Evolutionary conservation across 1,140 invertebrate genomes (phyloP), one percentile per base, ranked within the genome.

Genomic region (Hylaeus volcanicus): DNA sequence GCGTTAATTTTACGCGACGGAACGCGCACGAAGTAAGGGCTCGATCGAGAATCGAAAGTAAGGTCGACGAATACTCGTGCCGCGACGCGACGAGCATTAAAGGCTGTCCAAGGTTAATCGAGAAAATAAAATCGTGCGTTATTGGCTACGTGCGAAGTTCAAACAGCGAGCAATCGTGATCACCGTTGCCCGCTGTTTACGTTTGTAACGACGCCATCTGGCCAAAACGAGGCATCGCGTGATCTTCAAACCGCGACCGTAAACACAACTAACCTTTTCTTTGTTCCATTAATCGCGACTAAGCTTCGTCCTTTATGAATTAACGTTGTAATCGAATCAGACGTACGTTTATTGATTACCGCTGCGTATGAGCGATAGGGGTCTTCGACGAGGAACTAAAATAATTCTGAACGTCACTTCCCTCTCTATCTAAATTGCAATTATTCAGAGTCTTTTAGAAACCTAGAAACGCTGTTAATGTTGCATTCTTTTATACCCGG

Each of bases 111-210:
- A 5, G 53, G 15, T 71, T 71, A 58, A 70, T 43, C 39, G 68
- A 39, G 3, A 56, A 41, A 56, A 70, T 43, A 56, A 56, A 14
- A 70, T 8, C 53, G 14, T 5, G 9, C 37, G 15, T 58, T 39
- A 45, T 58, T 58, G 26, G 53, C 55, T 45, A 48, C 55, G 56
- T 61, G 56, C 41, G 14, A 61, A 72, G n/a, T 48, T 41, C n/a
- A 61, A 72, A 39, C 11, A 58, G 15, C 41, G 15, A 72, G 41
- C 48, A 73, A 73, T 60, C 56, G 9, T 5, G 56, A 60, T 60
- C 55, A 43, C 61, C 51, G 14, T 41, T 14, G n/a, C 6, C 1
- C 41, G 37, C 8, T 37, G 56, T 48, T 43, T 15, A 48, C 53
- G 12, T 61, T 66, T 73, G 0, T 69, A 74, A 74, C 12, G 45